phyloP scores from a whole-genome alignment of 64 coral and sea anemone species.

The Pachyseris speciosa region DNA sequence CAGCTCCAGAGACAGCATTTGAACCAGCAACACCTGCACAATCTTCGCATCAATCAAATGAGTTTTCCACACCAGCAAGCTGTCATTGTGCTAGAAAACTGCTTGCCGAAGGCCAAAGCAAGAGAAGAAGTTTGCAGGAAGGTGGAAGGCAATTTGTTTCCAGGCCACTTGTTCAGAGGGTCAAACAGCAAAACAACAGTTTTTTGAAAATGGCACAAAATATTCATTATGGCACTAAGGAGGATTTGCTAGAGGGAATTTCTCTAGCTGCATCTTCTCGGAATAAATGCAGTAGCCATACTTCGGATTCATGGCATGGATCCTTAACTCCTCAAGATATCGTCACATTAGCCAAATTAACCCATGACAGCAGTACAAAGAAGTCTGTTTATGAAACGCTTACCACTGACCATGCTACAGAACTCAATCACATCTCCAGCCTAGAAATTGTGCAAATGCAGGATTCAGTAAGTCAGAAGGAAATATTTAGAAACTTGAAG shows the following conservation, averaged over 20 bases:
- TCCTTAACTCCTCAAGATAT: conserved; percentile 5
- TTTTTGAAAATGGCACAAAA: no score
- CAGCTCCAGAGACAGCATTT: conserved; percentile 10
- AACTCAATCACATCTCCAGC: conserved; percentile 34
- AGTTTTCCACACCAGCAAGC: conserved; percentile 8
- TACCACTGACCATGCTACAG: conserved; percentile 33
- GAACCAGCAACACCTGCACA: conserved; percentile 1
- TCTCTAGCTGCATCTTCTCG: no score
- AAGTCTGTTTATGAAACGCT: conserved; percentile 22
- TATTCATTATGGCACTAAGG: no score
- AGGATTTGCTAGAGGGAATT: no score
- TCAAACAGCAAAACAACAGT: no score
- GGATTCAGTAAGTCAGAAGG: no score
- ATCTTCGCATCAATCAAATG: background rate
- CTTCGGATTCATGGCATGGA: background rate
- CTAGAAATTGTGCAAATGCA: conserved; percentile 58
- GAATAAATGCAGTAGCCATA: no score
- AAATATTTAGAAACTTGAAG: conserved; percentile 36
- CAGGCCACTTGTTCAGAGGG: no score
- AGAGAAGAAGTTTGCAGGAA: background rate
- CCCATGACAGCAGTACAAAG: background rate
- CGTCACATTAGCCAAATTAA: background rate
- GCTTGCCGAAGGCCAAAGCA: background rate
- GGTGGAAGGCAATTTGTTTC: background rate
- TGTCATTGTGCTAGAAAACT: background rate